Conservation (phyloP, 2,113 vertebrate species). For the Paramormyrops kingsleyae region DNA sequence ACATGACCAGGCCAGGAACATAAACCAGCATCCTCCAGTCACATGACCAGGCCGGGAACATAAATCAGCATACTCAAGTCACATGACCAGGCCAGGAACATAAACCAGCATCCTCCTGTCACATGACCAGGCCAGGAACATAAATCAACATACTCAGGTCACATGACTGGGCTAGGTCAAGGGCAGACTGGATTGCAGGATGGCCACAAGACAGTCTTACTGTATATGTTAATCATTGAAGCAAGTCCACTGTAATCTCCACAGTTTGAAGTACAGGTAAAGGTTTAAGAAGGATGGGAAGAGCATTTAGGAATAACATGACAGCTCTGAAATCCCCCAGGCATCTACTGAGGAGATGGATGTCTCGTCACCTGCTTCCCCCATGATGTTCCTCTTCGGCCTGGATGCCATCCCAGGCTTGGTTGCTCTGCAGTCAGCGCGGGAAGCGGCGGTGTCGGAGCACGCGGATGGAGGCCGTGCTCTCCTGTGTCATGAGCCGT, state of each 20-base stretch:
- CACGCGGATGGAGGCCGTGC: constrained; percentile 71
- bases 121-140: neutral
- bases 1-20: no score
- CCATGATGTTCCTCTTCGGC: neutral
- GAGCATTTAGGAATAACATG: neutral
- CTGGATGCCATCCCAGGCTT: neutral
- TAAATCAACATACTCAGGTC: neutral
- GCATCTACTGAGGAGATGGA: neutral
- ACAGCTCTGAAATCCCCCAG: neutral
- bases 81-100: neutral
- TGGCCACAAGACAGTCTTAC: neutral
- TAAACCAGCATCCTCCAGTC: neutral
- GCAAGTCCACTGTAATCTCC: neutral
- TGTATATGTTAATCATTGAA: neutral
- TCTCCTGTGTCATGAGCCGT: constrained; percentile 64
- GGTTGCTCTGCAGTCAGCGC: constrained; percentile 44
- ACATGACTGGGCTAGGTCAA: neutral
- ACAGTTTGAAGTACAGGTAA: neutral
- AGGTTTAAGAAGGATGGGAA: neutral
- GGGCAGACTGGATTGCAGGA: neutral
- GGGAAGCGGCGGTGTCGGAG: constrained; percentile 66
- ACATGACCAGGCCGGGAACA: neutral
- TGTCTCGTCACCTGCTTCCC: neutral
- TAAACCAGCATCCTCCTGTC: neutral
- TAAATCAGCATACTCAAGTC: neutral